phyloP scores from a whole-genome alignment of 2,113 vertebrate genomes.

The Tetraodon nigroviridis region DNA sequence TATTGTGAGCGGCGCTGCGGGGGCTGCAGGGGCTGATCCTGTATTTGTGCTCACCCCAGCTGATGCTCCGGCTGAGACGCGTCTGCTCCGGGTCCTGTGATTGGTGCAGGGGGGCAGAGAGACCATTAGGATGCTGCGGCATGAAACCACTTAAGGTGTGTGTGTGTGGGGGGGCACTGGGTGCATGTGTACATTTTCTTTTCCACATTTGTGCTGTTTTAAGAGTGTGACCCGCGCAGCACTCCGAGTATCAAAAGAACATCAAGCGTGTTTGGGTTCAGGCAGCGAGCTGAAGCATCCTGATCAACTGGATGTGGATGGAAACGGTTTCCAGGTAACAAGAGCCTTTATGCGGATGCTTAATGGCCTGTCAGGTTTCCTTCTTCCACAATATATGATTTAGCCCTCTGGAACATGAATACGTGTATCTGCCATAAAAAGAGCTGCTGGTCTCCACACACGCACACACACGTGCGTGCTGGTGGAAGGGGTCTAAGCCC shows the following conservation, averaged over 20 bases:
- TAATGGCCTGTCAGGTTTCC: constrained; percentile 1
- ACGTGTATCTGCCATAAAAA: background rate
- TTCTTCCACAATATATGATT: background rate
- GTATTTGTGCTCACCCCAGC: constrained; percentile 27
- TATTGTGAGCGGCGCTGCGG: constrained; percentile 5
- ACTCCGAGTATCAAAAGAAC: constrained; percentile 49
- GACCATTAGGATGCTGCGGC: constrained; percentile 59
- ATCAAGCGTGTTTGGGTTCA: constrained; percentile 58
- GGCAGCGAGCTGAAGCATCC: constrained; percentile 19
- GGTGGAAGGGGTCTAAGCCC: background rate
- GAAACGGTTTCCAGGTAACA: constrained; percentile 67
- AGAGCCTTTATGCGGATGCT: constrained; percentile 5
- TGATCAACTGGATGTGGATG: constrained; percentile 58
- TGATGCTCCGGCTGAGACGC: constrained; percentile 24
- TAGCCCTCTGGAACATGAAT: background rate
- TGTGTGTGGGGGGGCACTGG: constrained; percentile 2
- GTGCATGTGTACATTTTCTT: constrained; percentile 31
- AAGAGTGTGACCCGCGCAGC: constrained; percentile 43
- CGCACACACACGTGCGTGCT: background rate
- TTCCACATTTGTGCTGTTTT: constrained; percentile 20
- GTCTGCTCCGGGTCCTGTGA: constrained; percentile 14
- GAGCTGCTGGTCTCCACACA: too few relatives aligned
- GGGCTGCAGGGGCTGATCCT: constrained; percentile 25
- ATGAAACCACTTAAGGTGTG: constrained; percentile 49
- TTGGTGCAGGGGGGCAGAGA: constrained; percentile 28